A percentile compares a stretch with the other conserved stretches of the same genome.
These are phyloP conservation scores for Anguilla japonica DNA, from an alignment of 2,113 vertebrate species.

Conservation along the genomic window DNA sequence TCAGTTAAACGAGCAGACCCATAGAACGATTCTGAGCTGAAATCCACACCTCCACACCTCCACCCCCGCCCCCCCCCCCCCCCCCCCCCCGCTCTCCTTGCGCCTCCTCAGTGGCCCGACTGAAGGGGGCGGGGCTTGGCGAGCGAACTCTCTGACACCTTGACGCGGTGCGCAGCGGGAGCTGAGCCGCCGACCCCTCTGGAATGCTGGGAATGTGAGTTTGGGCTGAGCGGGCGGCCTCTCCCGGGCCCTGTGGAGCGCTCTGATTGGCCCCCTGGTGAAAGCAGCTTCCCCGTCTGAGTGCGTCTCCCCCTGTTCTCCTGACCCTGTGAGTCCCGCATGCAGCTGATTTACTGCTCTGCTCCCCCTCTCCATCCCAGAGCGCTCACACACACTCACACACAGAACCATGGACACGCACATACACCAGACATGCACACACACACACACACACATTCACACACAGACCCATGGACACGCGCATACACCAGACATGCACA, in stretches of 20 bases:
- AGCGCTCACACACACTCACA: too few species aligned
- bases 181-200: background rate
- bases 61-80: too few species aligned
- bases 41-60: too few species aligned
- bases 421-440: too few species aligned
- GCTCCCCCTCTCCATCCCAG: too few species aligned
- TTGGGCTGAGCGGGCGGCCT: background rate
- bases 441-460: too few species aligned
- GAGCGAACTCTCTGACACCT: background rate
- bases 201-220: constrained; percentile 1
- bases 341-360: background rate
- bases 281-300: background rate
- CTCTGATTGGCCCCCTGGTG: background rate
- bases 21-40: too few species aligned
- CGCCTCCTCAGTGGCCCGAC: background rate
- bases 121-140: background rate
- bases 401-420: too few species aligned
- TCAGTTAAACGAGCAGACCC: too few species aligned
- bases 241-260: background rate
- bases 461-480: too few species aligned
- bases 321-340: background rate
- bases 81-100: background rate
- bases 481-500: too few species aligned
- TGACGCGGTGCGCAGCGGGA: background rate
- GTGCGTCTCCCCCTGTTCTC: background rate